phyloP scores from a whole-genome alignment of 2,888 invertebrate genomes.

The Heterodera filipjevi region DNA sequence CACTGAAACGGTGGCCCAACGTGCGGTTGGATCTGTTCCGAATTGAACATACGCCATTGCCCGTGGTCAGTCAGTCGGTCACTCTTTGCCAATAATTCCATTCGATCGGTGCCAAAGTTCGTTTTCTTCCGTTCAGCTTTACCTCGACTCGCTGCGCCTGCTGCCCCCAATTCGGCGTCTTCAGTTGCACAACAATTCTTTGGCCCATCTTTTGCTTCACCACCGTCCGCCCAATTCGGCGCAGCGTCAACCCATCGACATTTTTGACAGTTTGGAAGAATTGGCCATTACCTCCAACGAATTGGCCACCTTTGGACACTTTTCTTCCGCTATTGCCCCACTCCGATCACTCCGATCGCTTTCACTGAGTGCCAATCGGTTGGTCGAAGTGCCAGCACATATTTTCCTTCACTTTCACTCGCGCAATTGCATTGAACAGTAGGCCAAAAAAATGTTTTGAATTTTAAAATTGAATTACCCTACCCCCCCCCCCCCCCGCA shows the following conservation, averaged over 20 bases:
- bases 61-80: background rate
- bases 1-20: background rate
- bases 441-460: background rate
- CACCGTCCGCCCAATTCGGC: background rate
- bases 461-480: background rate
- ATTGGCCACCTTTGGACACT: slow-evolving; percentile 21
- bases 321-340: slow-evolving; percentile 19
- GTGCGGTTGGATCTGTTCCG: background rate
- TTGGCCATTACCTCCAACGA: slow-evolving; percentile 33
- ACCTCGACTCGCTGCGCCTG: slow-evolving; percentile 1
- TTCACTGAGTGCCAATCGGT: slow-evolving; percentile 26
- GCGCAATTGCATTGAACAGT: slow-evolving; percentile 19
- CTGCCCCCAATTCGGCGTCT: slow-evolving; percentile 25
- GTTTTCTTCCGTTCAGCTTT: slow-evolving; percentile 8
- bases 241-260: background rate
- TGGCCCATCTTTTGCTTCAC: slow-evolving; percentile 18
- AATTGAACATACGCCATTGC: slow-evolving; percentile 17
- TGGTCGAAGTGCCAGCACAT: slow-evolving; percentile 1
- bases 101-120: background rate
- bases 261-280: slow-evolving; percentile 35
- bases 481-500: background rate
- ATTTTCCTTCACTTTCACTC: slow-evolving; percentile 22
- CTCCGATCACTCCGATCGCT: slow-evolving; percentile 29
- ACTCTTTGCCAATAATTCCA: background rate
- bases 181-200: slow-evolving; percentile 27